A percentile compares a stretch with the other conserved stretches of the same genome.
Evolutionary conservation across 2,888 invertebrate genomes (phyloP).

Genomic region (Aproaerema taeniolella): DNA sequence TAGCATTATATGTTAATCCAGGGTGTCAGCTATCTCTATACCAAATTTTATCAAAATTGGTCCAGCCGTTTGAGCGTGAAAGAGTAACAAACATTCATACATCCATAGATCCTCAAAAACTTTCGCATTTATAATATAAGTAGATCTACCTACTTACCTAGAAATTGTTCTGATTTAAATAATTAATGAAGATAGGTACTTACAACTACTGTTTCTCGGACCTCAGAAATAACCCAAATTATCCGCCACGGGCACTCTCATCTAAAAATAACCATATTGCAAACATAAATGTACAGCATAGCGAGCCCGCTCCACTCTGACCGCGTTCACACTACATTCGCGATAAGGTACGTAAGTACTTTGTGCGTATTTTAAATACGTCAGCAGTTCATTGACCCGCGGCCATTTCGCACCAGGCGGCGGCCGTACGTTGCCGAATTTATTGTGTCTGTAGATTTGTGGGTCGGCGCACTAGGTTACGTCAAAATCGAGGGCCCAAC

Average conservation of each 20-base stretch:
- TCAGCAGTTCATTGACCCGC: slow-evolving; percentile 72
- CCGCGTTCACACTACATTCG: slow-evolving; percentile 66
- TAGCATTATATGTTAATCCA: too few species aligned
- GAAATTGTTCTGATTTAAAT: not conserved
- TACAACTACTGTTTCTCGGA: slow-evolving; percentile 41
- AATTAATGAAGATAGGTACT: not conserved
- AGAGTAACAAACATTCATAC: too few species aligned
- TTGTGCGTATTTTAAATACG: slow-evolving; percentile 73
- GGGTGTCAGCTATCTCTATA: too few species aligned
- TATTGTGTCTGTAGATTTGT: slow-evolving; percentile 77
- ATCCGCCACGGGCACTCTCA: slow-evolving; percentile 60
- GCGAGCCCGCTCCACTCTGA: slow-evolving; percentile 50
- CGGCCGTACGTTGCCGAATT: slow-evolving; percentile 60
- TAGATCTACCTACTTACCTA: not conserved
- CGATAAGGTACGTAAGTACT: slow-evolving; percentile 68
- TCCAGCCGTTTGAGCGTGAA: too few species aligned
- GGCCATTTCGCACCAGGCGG: slow-evolving; percentile 49
- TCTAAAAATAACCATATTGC: slow-evolving; percentile 70
- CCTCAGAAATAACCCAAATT: slow-evolving; percentile 58
- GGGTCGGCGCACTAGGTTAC: slow-evolving; percentile 71
- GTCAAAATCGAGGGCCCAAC: slow-evolving; percentile 63
- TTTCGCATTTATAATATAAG: too few species aligned
- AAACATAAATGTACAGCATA: slow-evolving; percentile 49
- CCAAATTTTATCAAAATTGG: too few species aligned
- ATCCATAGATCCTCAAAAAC: too few species aligned